Evolutionary conservation across 2,797 vertebrate species (phyloP), one percentile per base, ranked within the genome.

Genomic region (Sebastes minor): DNA sequence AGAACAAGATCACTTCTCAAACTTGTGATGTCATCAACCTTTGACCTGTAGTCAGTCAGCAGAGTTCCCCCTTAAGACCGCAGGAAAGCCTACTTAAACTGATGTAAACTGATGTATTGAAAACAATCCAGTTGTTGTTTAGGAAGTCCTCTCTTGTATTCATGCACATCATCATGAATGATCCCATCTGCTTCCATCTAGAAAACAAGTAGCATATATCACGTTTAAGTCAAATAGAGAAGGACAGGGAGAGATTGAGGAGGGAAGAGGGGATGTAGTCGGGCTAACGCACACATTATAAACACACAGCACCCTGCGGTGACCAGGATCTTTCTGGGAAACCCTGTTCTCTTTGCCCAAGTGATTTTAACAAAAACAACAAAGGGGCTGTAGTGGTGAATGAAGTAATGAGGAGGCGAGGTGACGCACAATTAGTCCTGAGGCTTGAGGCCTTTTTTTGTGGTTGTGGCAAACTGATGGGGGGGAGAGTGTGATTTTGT

Each of bases 351-450:
- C 74, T 88, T 81, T 75, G 59, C 25, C 53, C 22, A 42, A 78
- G 76, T 59, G 28, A 66, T 83, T 85, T 81, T 16, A 83, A 84
- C 38, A 77, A 79, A 81, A 88, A 82, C 73, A 85, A 81, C 75
- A 80, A 86, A 79, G 74, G 66, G 78, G 35, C 27, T 82, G 77
- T 20, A 32, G 79, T 65, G 56, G 71, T 81, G 76, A 85, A 82
- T 81, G 61, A 84, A 79, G 85, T 80, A 82, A 20, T 74, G 78
- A 90, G 86, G 83, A 91, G 80, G 76, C 33, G 63, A 86, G 90
- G 85, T 94, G 91, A 91, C 82, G 69, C 88, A 91, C 66, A 61
- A 85, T 79, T 78, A 84, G 86, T 86, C 81, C 81, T 76, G 35
- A 85, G 42, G 68, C 79, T 76, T 67, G 32, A 72, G 38, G 60